phyloP scores from a whole-genome alignment of 1,140 invertebrate species.

The Thaumatotibia leucotreta region DNA sequence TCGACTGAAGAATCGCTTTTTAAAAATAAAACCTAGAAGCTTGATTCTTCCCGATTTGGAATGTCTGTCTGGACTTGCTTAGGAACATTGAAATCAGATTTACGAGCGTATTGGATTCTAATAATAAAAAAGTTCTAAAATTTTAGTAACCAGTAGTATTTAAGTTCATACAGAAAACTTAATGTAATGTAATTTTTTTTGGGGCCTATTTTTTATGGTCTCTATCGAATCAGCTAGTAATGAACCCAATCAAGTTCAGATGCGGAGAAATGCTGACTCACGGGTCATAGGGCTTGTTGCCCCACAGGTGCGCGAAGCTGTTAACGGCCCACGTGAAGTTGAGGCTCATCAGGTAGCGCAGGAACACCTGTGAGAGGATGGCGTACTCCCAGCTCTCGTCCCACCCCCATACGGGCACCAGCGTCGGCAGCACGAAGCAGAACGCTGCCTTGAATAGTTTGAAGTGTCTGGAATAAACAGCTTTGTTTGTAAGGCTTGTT shows the following conservation, averaged over 20 bases:
- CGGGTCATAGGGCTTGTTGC: conserved; percentile 88
- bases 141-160: too few relatives aligned
- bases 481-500: neutral
- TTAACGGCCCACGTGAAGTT: conserved; percentile 95
- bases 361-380: conserved; percentile 79
- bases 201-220: too few relatives aligned
- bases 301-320: conserved; percentile 90
- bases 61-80: too few relatives aligned
- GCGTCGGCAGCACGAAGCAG: conserved; percentile 87
- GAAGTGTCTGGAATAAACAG: conserved; percentile 81
- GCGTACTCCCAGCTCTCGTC: conserved; percentile 80
- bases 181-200: too few relatives aligned
- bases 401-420: conserved; percentile 86
- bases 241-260: neutral
- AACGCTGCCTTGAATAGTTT: conserved; percentile 81
- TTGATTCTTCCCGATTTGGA: too few relatives aligned
- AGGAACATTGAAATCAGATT: too few relatives aligned
- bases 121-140: too few relatives aligned
- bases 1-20: too few relatives aligned
- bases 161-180: too few relatives aligned
- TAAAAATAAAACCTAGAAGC: too few relatives aligned
- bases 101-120: too few relatives aligned
- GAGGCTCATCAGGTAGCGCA: conserved; percentile 86
- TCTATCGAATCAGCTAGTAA: too few relatives aligned
- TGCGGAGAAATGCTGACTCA: conserved; percentile 54